Evolutionary conservation across 2,113 vertebrate species (phyloP), one percentile per base, ranked within the genome.

Genomic region (Siphamia tubifer): DNA sequence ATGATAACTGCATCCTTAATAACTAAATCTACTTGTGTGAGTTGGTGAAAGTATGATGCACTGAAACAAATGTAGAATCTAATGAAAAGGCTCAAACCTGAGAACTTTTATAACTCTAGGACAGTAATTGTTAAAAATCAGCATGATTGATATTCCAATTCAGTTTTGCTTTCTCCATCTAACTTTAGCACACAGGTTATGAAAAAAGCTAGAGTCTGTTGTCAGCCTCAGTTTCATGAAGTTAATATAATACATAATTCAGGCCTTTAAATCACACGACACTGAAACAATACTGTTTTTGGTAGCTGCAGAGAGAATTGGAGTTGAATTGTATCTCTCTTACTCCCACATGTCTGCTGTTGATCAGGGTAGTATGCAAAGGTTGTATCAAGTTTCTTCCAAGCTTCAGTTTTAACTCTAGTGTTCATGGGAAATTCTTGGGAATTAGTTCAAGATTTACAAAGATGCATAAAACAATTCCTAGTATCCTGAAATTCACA

Each of bases 341-440:
- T 17, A 10, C 16, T 19, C 40, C 30, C 34, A 51, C 15, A 63
- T 52, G 34, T 42, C 12, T 56, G 43, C 36, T 2, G 49, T 53
- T 39, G 15, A 49, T 55, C 8, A 12, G 45, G 60, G 44, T 28
- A 20, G 27, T 30, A 21, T 71, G 54, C 42, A 66, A 45, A 75
- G 0, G 28, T 16, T 17, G 35, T 42, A 44, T 49, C 32, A 35
- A 28, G 1, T 47, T 24, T 42, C 20, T 28, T 20, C 8, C 21
- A 36, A 27, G 35, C 6, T 30, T 4, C 13, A 55, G 6, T 55
- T 24, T 21, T 23, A 61, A 24, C 19, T 42, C 23, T 20, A n/a
- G n/a, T n/a, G 20, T 21, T 55, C 4, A 24, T 28, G 2, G 8
- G 15, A 38, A 12, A 6, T n/a, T 17, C 12, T 23, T n/a, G 8